These are phyloP conservation scores for Opisthocomus hoazin DNA, from an alignment of 2,113 vertebrate species.

Conservation along the genomic window DNA sequence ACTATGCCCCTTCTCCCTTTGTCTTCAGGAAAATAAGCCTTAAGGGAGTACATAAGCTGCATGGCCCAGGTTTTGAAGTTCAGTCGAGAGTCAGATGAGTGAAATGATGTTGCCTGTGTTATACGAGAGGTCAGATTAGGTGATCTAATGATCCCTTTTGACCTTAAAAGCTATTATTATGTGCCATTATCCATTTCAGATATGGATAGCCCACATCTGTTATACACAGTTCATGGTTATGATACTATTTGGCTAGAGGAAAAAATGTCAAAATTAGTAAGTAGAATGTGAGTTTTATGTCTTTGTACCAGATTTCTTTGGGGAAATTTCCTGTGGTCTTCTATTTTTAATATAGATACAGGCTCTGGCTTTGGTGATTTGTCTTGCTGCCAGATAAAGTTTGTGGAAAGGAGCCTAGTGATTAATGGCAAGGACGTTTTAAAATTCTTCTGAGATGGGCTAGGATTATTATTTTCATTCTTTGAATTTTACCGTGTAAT, in stretches of 20 bases:
- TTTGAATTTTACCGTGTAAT: background rate
- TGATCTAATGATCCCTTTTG: background rate
- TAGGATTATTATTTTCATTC: constrained; percentile 19
- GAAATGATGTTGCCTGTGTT: background rate
- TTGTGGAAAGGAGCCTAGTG: background rate
- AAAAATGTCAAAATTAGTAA: background rate
- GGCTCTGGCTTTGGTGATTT: background rate
- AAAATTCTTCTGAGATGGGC: background rate
- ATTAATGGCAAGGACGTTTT: constrained; percentile 1
- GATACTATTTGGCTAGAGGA: background rate
- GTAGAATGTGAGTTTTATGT: background rate
- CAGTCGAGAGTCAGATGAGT: background rate
- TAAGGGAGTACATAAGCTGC: background rate
- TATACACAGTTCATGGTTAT: background rate
- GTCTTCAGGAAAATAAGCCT: background rate
- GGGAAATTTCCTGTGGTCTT: constrained; percentile 18
- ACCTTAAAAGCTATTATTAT: background rate
- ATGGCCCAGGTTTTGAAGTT: background rate
- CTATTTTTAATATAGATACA: constrained; percentile 4
- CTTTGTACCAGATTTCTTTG: background rate
- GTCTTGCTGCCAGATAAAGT: background rate
- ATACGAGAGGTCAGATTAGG: background rate
- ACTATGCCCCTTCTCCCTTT: accelerated
- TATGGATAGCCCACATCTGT: background rate
- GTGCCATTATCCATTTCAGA: background rate